Conservation (phyloP, 1,140 invertebrate species). For the Batillaria attramentaria region DNA sequence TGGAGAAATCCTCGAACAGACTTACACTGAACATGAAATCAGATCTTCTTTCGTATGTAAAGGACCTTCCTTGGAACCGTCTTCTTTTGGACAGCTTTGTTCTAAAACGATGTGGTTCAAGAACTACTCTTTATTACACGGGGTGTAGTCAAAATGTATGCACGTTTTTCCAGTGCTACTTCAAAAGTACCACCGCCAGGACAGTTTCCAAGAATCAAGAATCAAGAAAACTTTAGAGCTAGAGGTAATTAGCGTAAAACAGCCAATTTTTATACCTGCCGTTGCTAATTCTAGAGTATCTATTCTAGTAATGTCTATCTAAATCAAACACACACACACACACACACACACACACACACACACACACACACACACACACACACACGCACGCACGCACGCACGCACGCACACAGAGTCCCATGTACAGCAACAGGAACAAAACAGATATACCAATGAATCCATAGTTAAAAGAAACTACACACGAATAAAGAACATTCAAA, state of each 20-base stretch:
- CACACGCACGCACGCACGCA: not conserved
- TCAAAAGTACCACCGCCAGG: too few species aligned
- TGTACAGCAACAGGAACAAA: not conserved
- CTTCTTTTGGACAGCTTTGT: too few species aligned
- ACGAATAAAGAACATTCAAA: not conserved
- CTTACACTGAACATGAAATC: too few species aligned
- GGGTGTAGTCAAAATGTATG: not conserved
- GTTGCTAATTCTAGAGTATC: not conserved
- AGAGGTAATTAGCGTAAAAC: not conserved
- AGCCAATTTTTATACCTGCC: not conserved
- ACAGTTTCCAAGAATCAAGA: not conserved
- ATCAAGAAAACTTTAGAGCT: not conserved
- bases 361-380: slow-evolving; percentile 17
- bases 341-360: slow-evolving; percentile 22
- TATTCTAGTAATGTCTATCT: not conserved
- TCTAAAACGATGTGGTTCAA: too few species aligned
- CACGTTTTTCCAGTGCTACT: not conserved
- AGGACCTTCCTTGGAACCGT: too few species aligned
- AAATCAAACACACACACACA: slow-evolving; percentile 4
- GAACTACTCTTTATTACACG: too few species aligned
- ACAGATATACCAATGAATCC: too few species aligned
- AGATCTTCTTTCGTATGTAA: too few species aligned
- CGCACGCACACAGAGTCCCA: not conserved
- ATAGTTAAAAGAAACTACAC: too few species aligned
- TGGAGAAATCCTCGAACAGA: too few species aligned